phyloP scores from a whole-genome alignment of 2,888 invertebrate genomes.

The Lycaena phlaeas region DNA sequence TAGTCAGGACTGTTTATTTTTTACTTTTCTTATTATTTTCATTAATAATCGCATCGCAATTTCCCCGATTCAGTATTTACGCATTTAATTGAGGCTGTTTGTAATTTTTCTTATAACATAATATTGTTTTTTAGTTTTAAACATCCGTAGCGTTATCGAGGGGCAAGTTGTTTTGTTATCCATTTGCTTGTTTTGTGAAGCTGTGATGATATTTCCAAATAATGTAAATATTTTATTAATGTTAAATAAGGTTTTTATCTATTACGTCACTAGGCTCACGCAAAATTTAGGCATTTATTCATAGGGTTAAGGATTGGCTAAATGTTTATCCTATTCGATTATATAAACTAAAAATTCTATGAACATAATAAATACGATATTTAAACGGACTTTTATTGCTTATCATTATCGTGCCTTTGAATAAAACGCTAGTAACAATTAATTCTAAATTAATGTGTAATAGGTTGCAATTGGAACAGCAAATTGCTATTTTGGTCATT shows the following conservation, averaged over 20 bases:
- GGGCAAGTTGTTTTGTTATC: conserved; percentile 57
- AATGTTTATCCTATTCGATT: conserved; percentile 71
- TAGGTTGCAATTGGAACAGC: no score
- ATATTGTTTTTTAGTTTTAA: conserved; percentile 59
- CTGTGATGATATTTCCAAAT: conserved; percentile 72
- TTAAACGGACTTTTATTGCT: conserved; percentile 33
- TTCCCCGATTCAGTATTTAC: conserved; percentile 50
- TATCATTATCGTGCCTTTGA: not conserved
- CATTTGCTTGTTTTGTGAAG: conserved; percentile 70
- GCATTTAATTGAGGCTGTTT: conserved; percentile 64
- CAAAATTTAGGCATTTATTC: conserved; percentile 58
- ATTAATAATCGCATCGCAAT: conserved; percentile 6
- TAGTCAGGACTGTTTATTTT: conserved; percentile 4
- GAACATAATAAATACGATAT: conserved; percentile 53
- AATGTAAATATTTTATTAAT: conserved; percentile 68
- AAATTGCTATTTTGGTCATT: no score
- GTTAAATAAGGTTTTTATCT: conserved; percentile 56
- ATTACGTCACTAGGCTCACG: conserved; percentile 65
- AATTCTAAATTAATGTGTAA: no score
- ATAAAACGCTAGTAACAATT: not conserved
- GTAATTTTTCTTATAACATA: conserved; percentile 27
- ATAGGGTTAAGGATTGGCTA: conserved; percentile 63
- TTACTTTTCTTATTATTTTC: not conserved
- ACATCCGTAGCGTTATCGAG: conserved; percentile 31
- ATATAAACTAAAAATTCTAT: conserved; percentile 64